These are phyloP conservation scores for Melanostoma mellinum DNA, from an alignment of 2,888 invertebrate species.

Conservation along the genomic window DNA sequence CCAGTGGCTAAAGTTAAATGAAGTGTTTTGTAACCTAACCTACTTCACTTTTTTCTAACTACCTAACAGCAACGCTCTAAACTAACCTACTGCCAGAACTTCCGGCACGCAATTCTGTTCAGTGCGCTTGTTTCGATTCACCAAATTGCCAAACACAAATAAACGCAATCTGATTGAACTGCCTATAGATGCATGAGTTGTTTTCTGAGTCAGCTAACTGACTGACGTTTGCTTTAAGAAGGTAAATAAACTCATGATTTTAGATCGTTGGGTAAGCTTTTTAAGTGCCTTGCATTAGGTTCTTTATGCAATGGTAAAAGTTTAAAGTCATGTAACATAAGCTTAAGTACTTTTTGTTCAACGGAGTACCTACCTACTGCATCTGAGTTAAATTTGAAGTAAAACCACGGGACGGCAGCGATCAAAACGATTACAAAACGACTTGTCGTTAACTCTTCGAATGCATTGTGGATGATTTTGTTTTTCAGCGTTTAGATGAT, in stretches of 20 bases:
- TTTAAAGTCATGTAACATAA: no score
- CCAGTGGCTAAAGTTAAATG: slow-evolving; percentile 9
- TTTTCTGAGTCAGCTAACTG: slow-evolving; percentile 29
- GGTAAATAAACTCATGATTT: slow-evolving; percentile 18
- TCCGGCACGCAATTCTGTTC: slow-evolving; percentile 44
- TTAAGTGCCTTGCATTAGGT: no score
- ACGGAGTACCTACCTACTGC: no score
- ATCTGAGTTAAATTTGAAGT: no score
- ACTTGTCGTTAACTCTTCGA: no score
- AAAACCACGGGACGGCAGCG: no score
- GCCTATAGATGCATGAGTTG: slow-evolving; percentile 40
- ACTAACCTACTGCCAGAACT: not conserved
- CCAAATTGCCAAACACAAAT: slow-evolving; percentile 18
- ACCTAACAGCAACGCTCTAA: not conserved
- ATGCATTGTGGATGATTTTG: not conserved
- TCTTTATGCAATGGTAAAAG: no score
- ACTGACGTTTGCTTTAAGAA: not conserved
- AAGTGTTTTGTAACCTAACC: slow-evolving; percentile 27
- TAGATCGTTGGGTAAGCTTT: slow-evolving; percentile 19
- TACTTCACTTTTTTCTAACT: slow-evolving; percentile 1
- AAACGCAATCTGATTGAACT: slow-evolving; percentile 23
- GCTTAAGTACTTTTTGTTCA: no score
- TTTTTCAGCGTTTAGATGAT: slow-evolving; percentile 24
- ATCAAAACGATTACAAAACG: no score
- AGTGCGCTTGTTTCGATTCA: not conserved